Percentiles rank a stretch among this genome's conserved stretches.
These are phyloP conservation scores for Trididemnum nubilum DNA, from an alignment of 23 tunicate species.

Conservation along the genomic window DNA sequence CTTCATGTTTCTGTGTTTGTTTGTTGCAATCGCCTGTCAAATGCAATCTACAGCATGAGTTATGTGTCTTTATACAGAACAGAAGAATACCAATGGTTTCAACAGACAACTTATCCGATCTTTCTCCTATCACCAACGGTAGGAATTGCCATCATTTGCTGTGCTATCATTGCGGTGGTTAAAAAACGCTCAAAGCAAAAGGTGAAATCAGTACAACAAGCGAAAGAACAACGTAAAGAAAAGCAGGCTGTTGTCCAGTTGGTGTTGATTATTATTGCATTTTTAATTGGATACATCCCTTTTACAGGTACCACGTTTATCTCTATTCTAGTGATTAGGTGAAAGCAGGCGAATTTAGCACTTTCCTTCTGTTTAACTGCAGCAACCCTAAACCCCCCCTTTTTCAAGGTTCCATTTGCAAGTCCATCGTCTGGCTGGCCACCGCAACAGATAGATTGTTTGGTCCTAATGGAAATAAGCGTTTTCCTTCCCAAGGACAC, in stretches of 20 bases:
- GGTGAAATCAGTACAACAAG: background rate
- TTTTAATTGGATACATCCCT: conserved; percentile 43
- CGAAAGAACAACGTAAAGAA: conserved; percentile 9
- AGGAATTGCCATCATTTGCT: background rate
- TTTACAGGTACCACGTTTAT: conserved; percentile 20
- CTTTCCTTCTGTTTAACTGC: too few relatives aligned
- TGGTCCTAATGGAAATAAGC: too few relatives aligned
- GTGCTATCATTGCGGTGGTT: background rate
- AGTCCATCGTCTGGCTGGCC: too few relatives aligned
- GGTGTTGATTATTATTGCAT: conserved; percentile 26
- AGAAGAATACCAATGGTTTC: background rate
- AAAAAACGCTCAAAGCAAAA: background rate
- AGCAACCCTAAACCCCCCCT: too few relatives aligned
- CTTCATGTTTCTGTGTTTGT: too few relatives aligned
- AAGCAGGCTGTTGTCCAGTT: conserved; percentile 34
- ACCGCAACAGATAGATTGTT: too few relatives aligned
- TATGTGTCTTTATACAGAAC: background rate
- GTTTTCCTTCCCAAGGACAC: too few relatives aligned
- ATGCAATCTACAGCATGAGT: too few relatives aligned
- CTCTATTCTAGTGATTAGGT: too few relatives aligned
- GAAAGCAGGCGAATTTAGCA: too few relatives aligned
- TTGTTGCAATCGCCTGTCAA: too few relatives aligned
- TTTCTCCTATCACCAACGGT: background rate
- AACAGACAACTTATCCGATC: background rate
- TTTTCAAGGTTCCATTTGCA: too few relatives aligned